Evolutionary conservation across 2,113 vertebrate genomes (phyloP).

Genomic region (Lampris incognitus): DNA sequence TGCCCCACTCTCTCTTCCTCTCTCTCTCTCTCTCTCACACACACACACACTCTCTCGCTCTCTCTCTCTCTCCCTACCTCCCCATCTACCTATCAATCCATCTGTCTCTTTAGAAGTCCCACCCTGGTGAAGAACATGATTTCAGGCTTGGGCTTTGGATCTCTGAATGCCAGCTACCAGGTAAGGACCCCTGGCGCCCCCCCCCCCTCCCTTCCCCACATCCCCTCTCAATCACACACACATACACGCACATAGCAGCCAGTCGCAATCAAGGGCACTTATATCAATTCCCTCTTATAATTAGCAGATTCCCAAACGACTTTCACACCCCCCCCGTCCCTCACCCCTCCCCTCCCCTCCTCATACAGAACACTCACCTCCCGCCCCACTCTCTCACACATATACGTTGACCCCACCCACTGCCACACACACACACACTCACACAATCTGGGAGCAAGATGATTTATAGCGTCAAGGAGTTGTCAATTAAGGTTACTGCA

Average conservation of each 20-base stretch:
- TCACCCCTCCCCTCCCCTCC: constrained; percentile 55
- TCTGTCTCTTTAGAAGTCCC: constrained; percentile 87
- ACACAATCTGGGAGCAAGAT: constrained; percentile 56
- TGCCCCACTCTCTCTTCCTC: constrained; percentile 9
- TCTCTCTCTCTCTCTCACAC: neutral
- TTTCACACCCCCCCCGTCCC: constrained; percentile 49
- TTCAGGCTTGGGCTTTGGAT: constrained; percentile 96
- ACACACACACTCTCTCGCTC: neutral
- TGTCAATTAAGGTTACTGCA: constrained; percentile 86
- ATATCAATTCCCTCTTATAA: constrained; percentile 87
- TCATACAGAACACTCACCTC: constrained; percentile 63
- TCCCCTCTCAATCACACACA: constrained; percentile 7
- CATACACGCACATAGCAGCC: constrained; percentile 35
- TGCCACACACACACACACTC: constrained; percentile 16
- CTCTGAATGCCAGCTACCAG: constrained; percentile 98
- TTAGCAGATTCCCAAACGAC: constrained; percentile 83
- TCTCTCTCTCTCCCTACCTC: neutral
- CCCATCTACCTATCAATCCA: constrained; percentile 9
- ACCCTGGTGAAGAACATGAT: constrained; percentile 99
- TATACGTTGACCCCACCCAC: constrained; percentile 30
- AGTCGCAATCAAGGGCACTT: constrained; percentile 80
- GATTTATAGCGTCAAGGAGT: constrained; percentile 85
- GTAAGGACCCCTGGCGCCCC: constrained; percentile 74
- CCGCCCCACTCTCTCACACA: constrained; percentile 37
- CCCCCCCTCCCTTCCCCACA: neutral